These are phyloP conservation scores for Hypotaenidia philippensis DNA, from an alignment of 2,797 vertebrate species.

Conservation along the genomic window DNA sequence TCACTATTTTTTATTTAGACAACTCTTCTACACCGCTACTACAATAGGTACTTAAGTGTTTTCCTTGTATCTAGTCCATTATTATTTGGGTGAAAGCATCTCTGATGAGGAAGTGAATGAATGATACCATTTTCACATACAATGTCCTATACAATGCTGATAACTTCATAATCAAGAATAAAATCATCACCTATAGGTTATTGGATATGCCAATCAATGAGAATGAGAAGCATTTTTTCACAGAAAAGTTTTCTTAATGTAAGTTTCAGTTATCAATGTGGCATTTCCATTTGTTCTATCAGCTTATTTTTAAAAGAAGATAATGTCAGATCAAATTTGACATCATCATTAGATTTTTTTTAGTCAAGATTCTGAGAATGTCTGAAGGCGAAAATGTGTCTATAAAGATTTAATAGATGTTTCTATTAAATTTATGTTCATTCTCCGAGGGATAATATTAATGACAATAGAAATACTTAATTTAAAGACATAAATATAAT, in stretches of 20 bases:
- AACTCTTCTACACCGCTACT: neutral
- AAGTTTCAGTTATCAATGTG: neutral
- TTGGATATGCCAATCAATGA: neutral
- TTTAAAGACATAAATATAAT: conserved; percentile 8
- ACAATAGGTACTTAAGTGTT: neutral
- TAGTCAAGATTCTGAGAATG: neutral
- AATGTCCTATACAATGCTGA: neutral
- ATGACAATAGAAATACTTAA: neutral
- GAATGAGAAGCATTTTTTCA: conserved; percentile 15
- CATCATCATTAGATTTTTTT: neutral
- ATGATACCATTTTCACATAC: neutral
- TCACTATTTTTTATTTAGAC: neutral
- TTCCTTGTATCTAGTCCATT: neutral
- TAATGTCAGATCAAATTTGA: neutral
- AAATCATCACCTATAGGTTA: neutral
- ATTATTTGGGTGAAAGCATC: neutral
- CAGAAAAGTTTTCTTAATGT: neutral
- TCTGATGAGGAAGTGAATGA: neutral
- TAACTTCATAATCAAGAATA: conserved; percentile 2
- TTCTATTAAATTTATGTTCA: neutral
- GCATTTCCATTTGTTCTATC: neutral
- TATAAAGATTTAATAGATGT: neutral
- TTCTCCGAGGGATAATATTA: neutral
- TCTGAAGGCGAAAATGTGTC: neutral
- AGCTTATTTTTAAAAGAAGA: neutral